Base-by-base conservation (phyloP, 2,113 vertebrate genomes). In the Chaenocephalus aceratus region DNA sequence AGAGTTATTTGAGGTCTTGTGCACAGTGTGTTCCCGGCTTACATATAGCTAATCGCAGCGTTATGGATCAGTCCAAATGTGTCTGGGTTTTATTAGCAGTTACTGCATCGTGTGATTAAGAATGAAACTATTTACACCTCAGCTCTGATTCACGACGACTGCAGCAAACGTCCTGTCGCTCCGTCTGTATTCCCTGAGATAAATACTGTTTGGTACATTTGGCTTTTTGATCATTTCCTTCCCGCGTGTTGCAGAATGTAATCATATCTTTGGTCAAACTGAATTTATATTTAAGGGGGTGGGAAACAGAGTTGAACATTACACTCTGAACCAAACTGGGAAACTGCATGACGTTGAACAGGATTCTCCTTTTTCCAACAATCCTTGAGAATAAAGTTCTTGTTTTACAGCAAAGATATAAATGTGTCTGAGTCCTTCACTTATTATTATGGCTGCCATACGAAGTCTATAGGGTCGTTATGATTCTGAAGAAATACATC, bases 301-400 rank as follows among this genome's bases (percentile, higher is more conserved):
- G 34, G 51, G 62, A 11, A 34, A 26, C 68, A 21, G 64, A 63
- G 3, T 66, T 56, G 57, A 53, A 6, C 59, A 74, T 73, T 30
- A 30, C 30, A 30, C 30, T 30, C 30, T 30, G 30, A 30, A 76
- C 79, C 72, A 74, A 46, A 75, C 63, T 73, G 77, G 80, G 87
- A 75, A 86, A 80, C 60, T 90, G 92, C 92, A 94, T 94, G 94
- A 80, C 75, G 85, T 84, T 78, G 77, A 66, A 82, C 71, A 18
- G 64, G 63, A 30, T 69, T 54, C 58, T 67, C 46, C 6, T 78
- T 89, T 79, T 74, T 60, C 18, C 3, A 76, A 67, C 34, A 80
- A 1, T 60, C n/a, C 80, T 74, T 85, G 54, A 84, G 69, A 93
- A 89, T 91, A 92, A 93, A 92, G 79, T 79, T 75, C 63, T 86